Evolutionary conservation across 2,888 invertebrate genomes (phyloP).

Genomic region (Aporophyla nigra): DNA sequence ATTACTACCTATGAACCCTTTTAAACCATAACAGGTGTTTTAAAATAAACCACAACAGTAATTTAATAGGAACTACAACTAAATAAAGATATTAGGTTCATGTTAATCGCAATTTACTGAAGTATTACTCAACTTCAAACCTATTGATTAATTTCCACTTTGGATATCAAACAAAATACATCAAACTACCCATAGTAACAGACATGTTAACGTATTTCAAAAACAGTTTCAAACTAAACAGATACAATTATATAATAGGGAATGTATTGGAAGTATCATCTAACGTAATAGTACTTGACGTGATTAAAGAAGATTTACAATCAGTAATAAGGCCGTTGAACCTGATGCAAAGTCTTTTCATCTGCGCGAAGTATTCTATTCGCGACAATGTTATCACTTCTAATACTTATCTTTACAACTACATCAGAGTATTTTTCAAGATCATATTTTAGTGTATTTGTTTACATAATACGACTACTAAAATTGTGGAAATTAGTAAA

Average conservation of each 20-base stretch:
- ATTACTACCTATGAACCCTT: too few species aligned
- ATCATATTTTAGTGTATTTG: too few species aligned
- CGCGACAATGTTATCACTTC: conserved; percentile 15
- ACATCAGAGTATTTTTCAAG: not conserved
- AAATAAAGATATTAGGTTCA: too few species aligned
- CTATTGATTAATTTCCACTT: too few species aligned
- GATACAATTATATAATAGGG: not conserved
- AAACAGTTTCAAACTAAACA: not conserved
- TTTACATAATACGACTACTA: too few species aligned
- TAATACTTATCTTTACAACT: conserved; percentile 16
- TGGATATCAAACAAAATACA: too few species aligned
- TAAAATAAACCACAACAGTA: too few species aligned
- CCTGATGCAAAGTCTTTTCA: conserved; percentile 22
- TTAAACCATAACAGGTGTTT: too few species aligned
- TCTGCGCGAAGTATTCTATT: conserved; percentile 35
- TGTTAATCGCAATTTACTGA: not conserved
- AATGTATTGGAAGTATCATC: not conserved
- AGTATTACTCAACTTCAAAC: not conserved
- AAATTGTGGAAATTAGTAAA: too few species aligned
- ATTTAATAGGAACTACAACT: too few species aligned
- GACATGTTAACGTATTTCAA: not conserved
- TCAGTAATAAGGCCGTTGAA: conserved; percentile 35
- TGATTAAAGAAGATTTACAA: conserved; percentile 26
- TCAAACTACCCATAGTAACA: not conserved
- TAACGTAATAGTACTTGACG: not conserved